phyloP scores from a whole-genome alignment of 2,113 vertebrate species.

The Sylvilagus bachmani region DNA sequence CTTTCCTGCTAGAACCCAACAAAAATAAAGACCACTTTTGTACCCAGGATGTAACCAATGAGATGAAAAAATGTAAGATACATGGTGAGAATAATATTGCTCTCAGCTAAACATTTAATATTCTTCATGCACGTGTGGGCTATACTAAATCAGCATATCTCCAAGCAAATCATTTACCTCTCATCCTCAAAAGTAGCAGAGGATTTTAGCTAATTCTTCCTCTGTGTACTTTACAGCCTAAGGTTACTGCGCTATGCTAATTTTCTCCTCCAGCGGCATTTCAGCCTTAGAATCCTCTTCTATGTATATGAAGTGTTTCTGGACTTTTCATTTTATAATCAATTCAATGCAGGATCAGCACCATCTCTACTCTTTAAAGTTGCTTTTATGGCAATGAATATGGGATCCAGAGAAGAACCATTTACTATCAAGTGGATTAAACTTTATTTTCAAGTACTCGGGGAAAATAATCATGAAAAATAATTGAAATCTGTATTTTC shows the following conservation, averaged over 20 bases:
- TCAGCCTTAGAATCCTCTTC: background rate
- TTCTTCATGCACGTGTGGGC: background rate
- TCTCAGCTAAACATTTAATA: background rate
- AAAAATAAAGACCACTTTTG: background rate
- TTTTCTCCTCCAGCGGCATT: background rate
- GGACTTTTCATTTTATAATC: constrained; percentile 20
- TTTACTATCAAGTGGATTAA: background rate
- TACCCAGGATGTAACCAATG: background rate
- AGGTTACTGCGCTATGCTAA: background rate
- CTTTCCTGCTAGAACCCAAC: background rate
- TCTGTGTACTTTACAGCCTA: background rate
- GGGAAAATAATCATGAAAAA: background rate
- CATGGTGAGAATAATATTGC: background rate
- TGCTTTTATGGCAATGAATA: constrained; percentile 13
- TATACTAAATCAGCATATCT: background rate
- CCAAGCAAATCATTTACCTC: background rate
- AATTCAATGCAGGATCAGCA: background rate
- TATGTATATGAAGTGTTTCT: background rate
- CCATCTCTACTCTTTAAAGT: background rate
- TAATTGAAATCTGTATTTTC: constrained; percentile 3
- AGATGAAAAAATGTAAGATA: background rate
- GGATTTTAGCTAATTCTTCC: background rate
- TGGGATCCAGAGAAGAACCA: background rate
- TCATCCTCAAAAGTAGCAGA: background rate
- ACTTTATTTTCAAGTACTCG: background rate